phyloP scores from a whole-genome alignment of 2,797 vertebrate genomes.

The Sphaeramia orbicularis region DNA sequence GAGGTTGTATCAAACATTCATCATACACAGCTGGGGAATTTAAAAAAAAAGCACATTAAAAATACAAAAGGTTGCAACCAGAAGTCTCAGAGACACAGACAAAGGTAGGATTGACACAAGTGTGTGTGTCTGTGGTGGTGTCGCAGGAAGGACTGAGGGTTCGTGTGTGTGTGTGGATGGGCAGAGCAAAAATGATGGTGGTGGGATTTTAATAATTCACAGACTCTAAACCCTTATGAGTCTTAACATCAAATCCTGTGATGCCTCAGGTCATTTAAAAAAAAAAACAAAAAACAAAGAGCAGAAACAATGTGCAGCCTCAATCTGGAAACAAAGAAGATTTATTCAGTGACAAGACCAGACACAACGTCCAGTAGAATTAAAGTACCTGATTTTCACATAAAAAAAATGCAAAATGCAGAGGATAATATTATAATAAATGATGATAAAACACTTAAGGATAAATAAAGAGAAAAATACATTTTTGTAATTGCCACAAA shows the following conservation, averaged over 20 bases:
- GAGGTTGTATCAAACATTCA: slow-evolving; percentile 81
- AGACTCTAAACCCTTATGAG: slow-evolving; percentile 25
- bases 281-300: slow-evolving; percentile 11
- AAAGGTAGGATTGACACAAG: slow-evolving; percentile 23
- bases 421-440: no score
- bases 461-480: no score
- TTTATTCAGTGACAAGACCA: slow-evolving; percentile 4
- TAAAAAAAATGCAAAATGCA: no score
- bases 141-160: slow-evolving; percentile 20
- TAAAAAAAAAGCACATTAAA: slow-evolving; percentile 68
- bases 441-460: no score
- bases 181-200: slow-evolving; percentile 11
- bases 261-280: slow-evolving; percentile 30
- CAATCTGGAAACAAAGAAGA: slow-evolving; percentile 10
- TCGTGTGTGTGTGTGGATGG: background rate
- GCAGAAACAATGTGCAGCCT: background rate
- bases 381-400: no score
- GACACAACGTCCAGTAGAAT: background rate
- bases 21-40: slow-evolving; percentile 68
- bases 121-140: slow-evolving; percentile 26
- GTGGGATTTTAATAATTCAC: slow-evolving; percentile 59
- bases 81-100: slow-evolving; percentile 49
- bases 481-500: no score
- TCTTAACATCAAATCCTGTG: slow-evolving; percentile 32
- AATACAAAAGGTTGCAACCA: slow-evolving; percentile 68